Conservation (phyloP, 2,113 vertebrate genomes). For the Equus quagga region DNA sequence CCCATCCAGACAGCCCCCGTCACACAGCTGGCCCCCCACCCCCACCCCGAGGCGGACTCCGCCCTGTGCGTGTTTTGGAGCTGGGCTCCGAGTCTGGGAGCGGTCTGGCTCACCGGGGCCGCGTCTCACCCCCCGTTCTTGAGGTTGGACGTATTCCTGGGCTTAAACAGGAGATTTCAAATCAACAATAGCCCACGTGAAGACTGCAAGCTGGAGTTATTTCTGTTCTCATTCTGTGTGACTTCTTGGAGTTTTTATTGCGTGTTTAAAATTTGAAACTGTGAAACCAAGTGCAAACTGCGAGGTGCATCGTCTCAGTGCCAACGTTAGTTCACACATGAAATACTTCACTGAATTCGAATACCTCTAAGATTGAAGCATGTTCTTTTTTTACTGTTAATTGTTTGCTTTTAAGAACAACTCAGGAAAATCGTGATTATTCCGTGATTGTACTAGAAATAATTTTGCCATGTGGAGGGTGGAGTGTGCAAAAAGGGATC, state of each 20-base stretch:
- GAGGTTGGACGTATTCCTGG: fast-evolving
- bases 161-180: neutral
- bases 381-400: neutral
- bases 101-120: fast-evolving
- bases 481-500: neutral
- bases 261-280: neutral
- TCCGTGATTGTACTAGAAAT: neutral
- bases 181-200: fast-evolving
- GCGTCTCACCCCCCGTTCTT: fast-evolving
- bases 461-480: neutral
- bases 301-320: neutral
- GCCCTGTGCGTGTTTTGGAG: neutral
- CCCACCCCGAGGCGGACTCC: fast-evolving
- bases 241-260: neutral
- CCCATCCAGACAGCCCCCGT: fast-evolving
- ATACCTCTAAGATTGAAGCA: neutral
- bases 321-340: too few relatives aligned
- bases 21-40: fast-evolving
- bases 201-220: neutral
- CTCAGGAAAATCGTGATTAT: neutral
- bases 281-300: neutral
- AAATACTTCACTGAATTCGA: neutral
- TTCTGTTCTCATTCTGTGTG: neutral
- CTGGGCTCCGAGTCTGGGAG: too few relatives aligned
- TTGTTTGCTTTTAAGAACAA: neutral